These are phyloP conservation scores for Silurus aristotelis DNA, from an alignment of 2,797 vertebrate species.

Conservation along the genomic window DNA sequence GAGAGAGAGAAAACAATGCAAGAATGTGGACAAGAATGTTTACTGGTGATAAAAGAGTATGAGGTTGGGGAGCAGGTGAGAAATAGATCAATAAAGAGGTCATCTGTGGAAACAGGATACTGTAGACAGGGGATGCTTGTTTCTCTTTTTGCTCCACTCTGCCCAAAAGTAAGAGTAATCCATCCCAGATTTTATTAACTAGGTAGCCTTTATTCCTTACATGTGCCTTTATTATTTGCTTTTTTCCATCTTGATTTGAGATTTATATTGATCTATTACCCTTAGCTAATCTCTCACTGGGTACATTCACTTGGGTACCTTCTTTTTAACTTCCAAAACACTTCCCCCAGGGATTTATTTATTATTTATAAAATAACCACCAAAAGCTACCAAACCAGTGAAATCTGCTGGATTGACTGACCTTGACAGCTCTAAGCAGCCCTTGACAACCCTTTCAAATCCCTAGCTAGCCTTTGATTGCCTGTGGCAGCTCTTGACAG, in stretches of 20 bases:
- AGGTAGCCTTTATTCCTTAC: no score
- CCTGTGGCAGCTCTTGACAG: neutral
- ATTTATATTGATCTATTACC: neutral
- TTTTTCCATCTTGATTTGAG: neutral
- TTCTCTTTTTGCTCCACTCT: constrained; percentile 23
- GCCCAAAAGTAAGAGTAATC: no score
- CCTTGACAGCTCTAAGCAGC: neutral
- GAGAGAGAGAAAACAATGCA: no score
- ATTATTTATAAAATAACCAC: no score
- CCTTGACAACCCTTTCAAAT: neutral
- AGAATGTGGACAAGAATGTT: neutral
- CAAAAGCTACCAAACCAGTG: neutral
- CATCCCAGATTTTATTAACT: no score
- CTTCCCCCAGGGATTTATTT: neutral
- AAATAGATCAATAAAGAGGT: constrained; percentile 50
- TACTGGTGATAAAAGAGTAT: neutral
- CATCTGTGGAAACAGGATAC: constrained; percentile 49
- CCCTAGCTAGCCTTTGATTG: neutral
- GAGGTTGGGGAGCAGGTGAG: constrained; percentile 46
- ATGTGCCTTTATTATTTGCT: neutral
- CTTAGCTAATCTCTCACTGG: neutral
- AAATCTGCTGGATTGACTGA: neutral
- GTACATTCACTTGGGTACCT: neutral
- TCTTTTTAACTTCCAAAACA: neutral
- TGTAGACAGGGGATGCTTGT: constrained; percentile 53